Percentiles rank a stretch among this genome's conserved stretches.
Evolutionary conservation across 2,113 vertebrate species (phyloP).

Genomic region (Mesoclemmys tuberculata): DNA sequence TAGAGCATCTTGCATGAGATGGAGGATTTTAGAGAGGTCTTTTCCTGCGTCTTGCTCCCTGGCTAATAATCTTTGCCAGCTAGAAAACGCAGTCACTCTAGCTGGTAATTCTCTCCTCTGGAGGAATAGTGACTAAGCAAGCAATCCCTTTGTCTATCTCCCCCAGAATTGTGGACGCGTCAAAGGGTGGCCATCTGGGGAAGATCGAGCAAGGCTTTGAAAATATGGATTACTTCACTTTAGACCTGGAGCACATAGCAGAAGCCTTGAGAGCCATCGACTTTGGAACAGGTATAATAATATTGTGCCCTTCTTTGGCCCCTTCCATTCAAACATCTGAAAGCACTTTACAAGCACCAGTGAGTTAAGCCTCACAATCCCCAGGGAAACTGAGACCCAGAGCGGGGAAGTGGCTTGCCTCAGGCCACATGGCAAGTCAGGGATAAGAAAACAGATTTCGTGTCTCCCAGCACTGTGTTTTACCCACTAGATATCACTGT

Average conservation of each 20-base stretch:
- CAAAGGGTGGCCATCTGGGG: constrained; percentile 86
- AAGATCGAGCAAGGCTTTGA: constrained; percentile 93
- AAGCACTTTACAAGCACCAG: background rate
- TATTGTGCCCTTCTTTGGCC: rapidly evolving
- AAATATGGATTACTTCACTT: constrained; percentile 92
- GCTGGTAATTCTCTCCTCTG: background rate
- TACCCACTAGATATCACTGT: background rate
- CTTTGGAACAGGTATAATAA: constrained; percentile 80
- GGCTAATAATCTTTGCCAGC: background rate
- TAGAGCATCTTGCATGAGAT: background rate
- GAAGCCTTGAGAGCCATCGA: constrained; percentile 83
- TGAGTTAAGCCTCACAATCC: background rate
- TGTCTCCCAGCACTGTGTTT: background rate
- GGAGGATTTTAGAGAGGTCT: background rate
- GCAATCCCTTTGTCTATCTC: background rate
- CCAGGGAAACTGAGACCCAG: background rate
- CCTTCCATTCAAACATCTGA: rapidly evolving
- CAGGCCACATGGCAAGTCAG: background rate
- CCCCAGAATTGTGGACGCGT: constrained; percentile 89
- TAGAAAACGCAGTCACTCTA: background rate
- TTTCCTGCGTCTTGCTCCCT: background rate
- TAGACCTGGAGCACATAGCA: constrained; percentile 86
- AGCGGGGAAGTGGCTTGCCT: background rate
- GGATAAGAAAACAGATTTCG: background rate
- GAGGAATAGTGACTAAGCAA: background rate